phyloP scores from a whole-genome alignment of 2,888 invertebrate genomes.

The Sepioteuthis lessoniana region DNA sequence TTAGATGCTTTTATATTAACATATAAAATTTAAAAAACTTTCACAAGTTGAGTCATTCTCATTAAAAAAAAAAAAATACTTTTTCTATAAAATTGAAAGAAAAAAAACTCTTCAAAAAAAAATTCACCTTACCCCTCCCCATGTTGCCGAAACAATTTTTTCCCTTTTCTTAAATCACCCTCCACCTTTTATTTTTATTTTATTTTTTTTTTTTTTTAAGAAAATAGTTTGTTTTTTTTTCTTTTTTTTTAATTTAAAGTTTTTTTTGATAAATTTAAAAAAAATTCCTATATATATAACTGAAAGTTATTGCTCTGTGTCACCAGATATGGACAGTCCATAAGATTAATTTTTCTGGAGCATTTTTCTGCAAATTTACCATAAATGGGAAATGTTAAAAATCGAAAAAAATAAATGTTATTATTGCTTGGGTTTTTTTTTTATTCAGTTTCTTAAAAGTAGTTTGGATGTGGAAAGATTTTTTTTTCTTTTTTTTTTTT shows the following conservation, averaged over 20 bases:
- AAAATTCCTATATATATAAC: background rate
- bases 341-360: background rate
- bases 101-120: background rate
- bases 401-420: background rate
- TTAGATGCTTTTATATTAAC: constrained; percentile 18
- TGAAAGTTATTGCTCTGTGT: background rate
- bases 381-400: background rate
- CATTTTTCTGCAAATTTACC: background rate
- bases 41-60: background rate
- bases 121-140: background rate
- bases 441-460: background rate
- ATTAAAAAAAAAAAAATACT: background rate
- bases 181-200: background rate
- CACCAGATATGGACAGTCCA: background rate
- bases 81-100: background rate
- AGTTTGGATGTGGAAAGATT: background rate
- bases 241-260: no score
- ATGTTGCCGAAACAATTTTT: background rate
- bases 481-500: background rate
- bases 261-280: background rate
- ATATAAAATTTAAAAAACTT: background rate
- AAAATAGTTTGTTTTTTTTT: background rate
- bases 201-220: background rate
- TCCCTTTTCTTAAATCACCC: background rate
- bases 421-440: background rate